Evolutionary conservation across 2,888 invertebrate genomes (phyloP), one percentile per base, ranked within the genome.

Genomic region (Stenodema calcarata): DNA sequence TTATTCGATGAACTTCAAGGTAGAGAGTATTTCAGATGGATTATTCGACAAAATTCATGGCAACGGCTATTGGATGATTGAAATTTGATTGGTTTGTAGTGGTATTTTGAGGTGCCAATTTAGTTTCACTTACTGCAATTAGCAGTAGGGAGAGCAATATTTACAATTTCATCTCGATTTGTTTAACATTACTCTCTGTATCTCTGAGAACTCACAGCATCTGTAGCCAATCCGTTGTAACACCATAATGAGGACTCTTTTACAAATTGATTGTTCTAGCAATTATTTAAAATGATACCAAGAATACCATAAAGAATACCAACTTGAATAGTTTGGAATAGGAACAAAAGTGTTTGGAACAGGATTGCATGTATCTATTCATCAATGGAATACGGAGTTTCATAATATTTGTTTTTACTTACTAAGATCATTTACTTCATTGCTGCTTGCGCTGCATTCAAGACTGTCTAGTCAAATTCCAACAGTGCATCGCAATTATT

Each of bases 401-500:
- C 69, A 69, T 35, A 27, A 27, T 28, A 35, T 18, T 82, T 41
- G 50, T 69, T 81, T 30, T 47, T 81, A 50, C 28, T 35, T 50
- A 28, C 82, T 82, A 62, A 41, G 16, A 18, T 70, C 75, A 47
- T 75, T 42, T 18, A 78, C 44, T 41, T 27, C 78, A 44, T 78
- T 41, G 70, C 84, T 84, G 41, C 78, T 78, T 78, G 78, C 78
- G 78, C 78, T 78, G 78, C 42, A 41, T 78, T 78, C 78, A 86
- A 47, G 35, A 81, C 42, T 76, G 73, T 42, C 87, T 54, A 86
- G 69, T 88, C 88, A 88, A 88, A 88, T 88, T 87, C 87, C 88
- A 87, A 81, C 87, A 88, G 88, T 88, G 88, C 88, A 85, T 87
- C 76, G 88, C 88, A 88, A 84, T 86, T 80, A n/a, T 82, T 82